Evolutionary conservation across 2,113 vertebrate genomes (phyloP).

Genomic region (Dasyornis broadbenti): DNA sequence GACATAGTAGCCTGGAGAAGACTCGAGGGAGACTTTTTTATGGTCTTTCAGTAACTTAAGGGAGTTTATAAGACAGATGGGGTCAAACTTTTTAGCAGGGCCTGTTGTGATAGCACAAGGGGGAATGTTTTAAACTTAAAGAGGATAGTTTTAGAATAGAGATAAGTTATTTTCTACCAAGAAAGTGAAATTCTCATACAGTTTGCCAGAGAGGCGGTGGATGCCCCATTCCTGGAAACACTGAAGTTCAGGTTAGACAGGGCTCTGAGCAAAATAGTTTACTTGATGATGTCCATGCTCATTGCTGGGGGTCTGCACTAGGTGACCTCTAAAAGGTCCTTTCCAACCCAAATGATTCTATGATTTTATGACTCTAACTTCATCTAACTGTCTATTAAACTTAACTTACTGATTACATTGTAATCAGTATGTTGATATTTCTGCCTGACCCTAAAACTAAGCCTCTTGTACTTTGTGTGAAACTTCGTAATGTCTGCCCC

Average conservation of each 20-base stretch:
- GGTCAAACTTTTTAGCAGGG: neutral
- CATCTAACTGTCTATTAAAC: neutral
- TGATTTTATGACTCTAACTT: neutral
- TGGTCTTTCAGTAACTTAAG: neutral
- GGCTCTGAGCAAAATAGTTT: neutral
- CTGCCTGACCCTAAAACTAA: neutral
- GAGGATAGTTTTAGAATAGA: neutral
- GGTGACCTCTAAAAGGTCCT: neutral
- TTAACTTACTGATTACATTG: neutral
- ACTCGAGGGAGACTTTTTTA: neutral
- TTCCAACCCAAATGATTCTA: neutral
- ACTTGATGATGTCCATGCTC: neutral
- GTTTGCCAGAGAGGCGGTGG: neutral
- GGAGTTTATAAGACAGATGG: neutral
- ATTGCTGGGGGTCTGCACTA: neutral
- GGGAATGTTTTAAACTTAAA: neutral
- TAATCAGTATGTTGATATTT: neutral
- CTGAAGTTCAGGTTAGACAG: neutral
- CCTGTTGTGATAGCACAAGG: neutral
- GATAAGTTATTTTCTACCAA: neutral
- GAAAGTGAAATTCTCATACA: neutral
- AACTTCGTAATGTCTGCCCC: neutral
- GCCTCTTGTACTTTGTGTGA: neutral
- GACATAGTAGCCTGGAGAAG: neutral
- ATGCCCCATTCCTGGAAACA: neutral